Evolutionary conservation across 2,888 invertebrate genomes (phyloP), one percentile per base, ranked within the genome.

Genomic region (Standfussiana lucernea): DNA sequence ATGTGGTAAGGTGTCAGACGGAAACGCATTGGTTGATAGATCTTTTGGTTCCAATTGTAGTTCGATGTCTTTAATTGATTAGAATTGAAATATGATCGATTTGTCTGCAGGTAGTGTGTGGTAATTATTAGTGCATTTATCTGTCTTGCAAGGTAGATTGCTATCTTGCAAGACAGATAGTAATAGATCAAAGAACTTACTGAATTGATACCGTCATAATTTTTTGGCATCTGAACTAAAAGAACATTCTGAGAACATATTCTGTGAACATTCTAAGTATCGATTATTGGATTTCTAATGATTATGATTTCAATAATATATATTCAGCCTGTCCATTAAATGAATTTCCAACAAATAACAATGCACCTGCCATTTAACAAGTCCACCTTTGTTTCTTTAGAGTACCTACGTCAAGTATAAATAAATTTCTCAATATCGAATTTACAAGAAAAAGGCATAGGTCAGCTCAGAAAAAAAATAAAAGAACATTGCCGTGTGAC

Each of bases 21-120:
- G 85, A 88, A 87, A 83, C 72, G 40, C 70, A 88, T 71, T 72
- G 72, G 42, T 62, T 47, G 28, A 83, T 79, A 65, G 24, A 6
- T 71, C 24, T 62, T 62, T 24, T 68, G 45, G 32, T 47, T 45
- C 2, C 13, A 47, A 75, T 75, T 47, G 37, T 24, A 15, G 13
- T 61, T 71, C 5, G 28, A 67, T 62, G 2, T 61, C 15, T 65
- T 65, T 67, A 32, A 78, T 76, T 59, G n/a, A n/a, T 67, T n/a
- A 11, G 0, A 5, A 11, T 64, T 64, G 2, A 32, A n/a, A 65
- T 32, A 18, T 32, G 11, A 80, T 65, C 3, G n/a, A 72, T 56
- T 42, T 72, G 21, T n/a, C 15, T 35, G 10, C 15, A 56, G 2
- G 35, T 35, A 21, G 18, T 53, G 40, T 53, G 32, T 35, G n/a